phyloP scores from a whole-genome alignment of 2,888 invertebrate species.

The Microplitis deprimator region DNA sequence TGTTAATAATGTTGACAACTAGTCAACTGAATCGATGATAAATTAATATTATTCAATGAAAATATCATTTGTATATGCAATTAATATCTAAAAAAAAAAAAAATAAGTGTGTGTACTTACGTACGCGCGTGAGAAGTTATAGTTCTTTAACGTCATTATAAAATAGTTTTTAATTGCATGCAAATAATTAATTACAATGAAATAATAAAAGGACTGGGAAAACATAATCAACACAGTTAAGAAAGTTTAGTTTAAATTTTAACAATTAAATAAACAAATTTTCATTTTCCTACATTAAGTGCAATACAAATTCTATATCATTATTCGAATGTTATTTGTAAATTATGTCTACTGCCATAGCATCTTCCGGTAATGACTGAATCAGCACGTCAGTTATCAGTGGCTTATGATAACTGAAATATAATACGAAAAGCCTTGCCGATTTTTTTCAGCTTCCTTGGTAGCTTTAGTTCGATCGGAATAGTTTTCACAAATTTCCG shows the following conservation, averaged over 20 bases:
- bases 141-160: neutral
- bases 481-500: too few relatives aligned
- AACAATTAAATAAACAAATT: neutral
- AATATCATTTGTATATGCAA: too few relatives aligned
- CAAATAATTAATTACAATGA: constrained; percentile 10
- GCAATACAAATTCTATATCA: neutral
- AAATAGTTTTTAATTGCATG: neutral
- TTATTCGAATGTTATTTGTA: constrained; percentile 11
- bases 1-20: too few relatives aligned
- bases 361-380: constrained; percentile 12
- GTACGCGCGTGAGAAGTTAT: constrained; percentile 10
- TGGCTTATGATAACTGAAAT: constrained; percentile 2
- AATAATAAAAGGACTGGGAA: neutral
- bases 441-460: too few relatives aligned
- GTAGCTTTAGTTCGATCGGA: too few relatives aligned
- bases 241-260: neutral
- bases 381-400: constrained; percentile 11
- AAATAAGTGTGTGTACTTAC: constrained; percentile 12
- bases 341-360: constrained; percentile 5
- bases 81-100: neutral
- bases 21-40: too few relatives aligned
- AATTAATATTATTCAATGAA: too few relatives aligned
- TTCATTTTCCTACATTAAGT: constrained; percentile 2
- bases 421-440: neutral
- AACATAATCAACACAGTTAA: neutral